Conservation (phyloP, 2,797 vertebrate species). For the Gymnothorax reevesii region DNA sequence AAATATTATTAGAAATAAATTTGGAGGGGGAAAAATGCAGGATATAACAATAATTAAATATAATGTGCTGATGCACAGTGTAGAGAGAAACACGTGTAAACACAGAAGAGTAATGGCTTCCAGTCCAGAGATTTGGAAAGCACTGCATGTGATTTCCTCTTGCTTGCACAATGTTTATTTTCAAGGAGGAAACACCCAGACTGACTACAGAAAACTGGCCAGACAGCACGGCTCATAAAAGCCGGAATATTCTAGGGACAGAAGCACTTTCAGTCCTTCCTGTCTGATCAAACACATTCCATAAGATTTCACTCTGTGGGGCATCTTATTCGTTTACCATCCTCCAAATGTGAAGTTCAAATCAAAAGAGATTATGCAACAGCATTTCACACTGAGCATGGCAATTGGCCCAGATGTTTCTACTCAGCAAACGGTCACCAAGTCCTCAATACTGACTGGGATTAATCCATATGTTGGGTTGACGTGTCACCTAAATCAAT, state of each 20-base stretch:
- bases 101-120: too few relatives aligned
- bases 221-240: neutral
- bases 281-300: neutral
- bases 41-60: neutral
- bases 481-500: too few relatives aligned
- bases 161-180: neutral
- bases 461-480: too few relatives aligned
- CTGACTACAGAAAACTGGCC: neutral
- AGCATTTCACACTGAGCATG: too few relatives aligned
- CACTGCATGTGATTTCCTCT: neutral
- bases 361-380: neutral
- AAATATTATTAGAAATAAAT: neutral
- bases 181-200: neutral
- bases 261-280: neutral
- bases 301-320: neutral
- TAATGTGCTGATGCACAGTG: neutral
- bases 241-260: neutral
- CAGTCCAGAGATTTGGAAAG: neutral
- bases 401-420: too few relatives aligned
- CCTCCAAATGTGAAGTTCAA: neutral
- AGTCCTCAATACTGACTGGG: too few relatives aligned
- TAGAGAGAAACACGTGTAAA: neutral
- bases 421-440: too few relatives aligned
- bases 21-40: neutral
- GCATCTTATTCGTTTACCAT: neutral